Base-by-base conservation (phyloP, 1,140 invertebrate genomes). In the Scylla paramamosain region DNA sequence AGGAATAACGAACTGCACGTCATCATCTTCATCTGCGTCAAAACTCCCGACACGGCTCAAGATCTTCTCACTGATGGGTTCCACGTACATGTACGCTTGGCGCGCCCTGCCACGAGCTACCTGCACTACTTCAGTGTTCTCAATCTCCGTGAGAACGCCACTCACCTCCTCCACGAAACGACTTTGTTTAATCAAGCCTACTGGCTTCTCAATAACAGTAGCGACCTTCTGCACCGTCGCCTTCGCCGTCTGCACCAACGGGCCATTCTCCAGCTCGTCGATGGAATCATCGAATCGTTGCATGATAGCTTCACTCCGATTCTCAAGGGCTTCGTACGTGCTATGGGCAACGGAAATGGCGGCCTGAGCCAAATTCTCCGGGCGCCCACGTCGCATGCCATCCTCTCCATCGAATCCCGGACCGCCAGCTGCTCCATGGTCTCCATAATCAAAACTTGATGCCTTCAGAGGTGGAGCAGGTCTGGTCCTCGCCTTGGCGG, bases 111-210 rank as follows among this genome's bases (percentile, higher is more conserved):
- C 95, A 29, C 88, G 83, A 45, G 94, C 95, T 46, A 92, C 95
- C 94, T 96, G 95, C 95, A 96, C 95, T 77, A 96, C 94, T 46
- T 96, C 95, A 32, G 92, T 95, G 94, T 96, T 96, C 92, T 95
- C 94, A 29, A 95, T 92, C 48, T 95, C 94, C 4, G 84, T 87
- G 91, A 95, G 59, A 31, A 95, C 94, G 29, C 91, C 91, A 52
- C 91, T 92, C 91, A 95, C 94, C 45, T 95, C 94, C 28, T 95
- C 94, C n/a, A 95, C 94, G n/a, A 95, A 89, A 1, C 90, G 82
- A 45, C 94, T 95, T 29, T 92, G 94, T 20, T 88, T 95, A 25
- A 95, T 95, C 29, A 83, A 29, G 31, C 91, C 94, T 59, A 95
- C 94, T n/a, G 94, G 94, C 39, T 95, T 92, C 94, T 95, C 94